Evolutionary conservation across 2,888 invertebrate species (phyloP).

Genomic region (Protonemura montana): DNA sequence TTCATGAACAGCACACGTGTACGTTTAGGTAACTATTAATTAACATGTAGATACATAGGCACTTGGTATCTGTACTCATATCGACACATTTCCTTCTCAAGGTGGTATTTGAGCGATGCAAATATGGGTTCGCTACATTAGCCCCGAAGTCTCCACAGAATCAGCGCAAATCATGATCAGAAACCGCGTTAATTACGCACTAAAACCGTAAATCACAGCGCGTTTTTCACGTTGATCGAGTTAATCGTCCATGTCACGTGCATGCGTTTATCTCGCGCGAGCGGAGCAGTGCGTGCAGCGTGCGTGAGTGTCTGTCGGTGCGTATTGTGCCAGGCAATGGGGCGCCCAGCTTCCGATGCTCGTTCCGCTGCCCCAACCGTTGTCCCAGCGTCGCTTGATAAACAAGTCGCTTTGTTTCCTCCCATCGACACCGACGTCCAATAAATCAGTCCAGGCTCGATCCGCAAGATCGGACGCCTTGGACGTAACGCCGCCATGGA

Average conservation of each 20-base stretch:
- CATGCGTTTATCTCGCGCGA: slow-evolving; percentile 12
- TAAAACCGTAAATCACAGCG: too few relatives aligned
- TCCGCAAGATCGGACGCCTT: too few relatives aligned
- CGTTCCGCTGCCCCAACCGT: not conserved
- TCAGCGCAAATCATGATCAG: not conserved
- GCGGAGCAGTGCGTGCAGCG: not conserved
- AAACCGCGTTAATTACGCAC: too few relatives aligned
- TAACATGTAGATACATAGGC: too few relatives aligned
- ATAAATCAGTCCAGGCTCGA: not conserved
- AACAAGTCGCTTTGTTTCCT: slow-evolving; percentile 1
- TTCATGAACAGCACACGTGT: too few relatives aligned
- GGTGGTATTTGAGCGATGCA: too few relatives aligned
- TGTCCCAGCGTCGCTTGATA: not conserved
- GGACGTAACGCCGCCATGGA: not conserved
- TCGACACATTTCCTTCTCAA: too few relatives aligned
- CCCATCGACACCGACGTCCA: not conserved
- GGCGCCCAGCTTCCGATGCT: not conserved
- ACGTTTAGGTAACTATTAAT: too few relatives aligned
- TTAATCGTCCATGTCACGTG: not conserved
- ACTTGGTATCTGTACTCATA: too few relatives aligned
- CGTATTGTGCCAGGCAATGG: not conserved
- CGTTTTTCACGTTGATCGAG: not conserved
- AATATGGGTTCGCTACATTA: too few relatives aligned
- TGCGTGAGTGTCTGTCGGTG: not conserved
- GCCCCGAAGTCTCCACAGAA: too few relatives aligned